Percentiles rank a stretch among this genome's conserved stretches.
Conservation (phyloP, 2,797 vertebrate genomes). For the Mormyrus hasselquistii region DNA sequence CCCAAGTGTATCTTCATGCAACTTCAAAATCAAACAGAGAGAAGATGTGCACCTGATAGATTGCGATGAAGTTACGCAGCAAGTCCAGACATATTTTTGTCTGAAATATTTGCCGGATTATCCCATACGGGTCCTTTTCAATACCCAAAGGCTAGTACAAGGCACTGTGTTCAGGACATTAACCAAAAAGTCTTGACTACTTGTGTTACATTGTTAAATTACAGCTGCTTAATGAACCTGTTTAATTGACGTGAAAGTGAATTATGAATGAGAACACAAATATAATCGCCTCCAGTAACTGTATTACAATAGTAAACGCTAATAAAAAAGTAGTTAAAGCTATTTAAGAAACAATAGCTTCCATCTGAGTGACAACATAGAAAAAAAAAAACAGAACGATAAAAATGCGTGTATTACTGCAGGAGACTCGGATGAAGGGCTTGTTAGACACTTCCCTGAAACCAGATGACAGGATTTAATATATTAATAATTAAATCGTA, state of each 20-base stretch:
- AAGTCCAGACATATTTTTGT: background rate
- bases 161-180: background rate
- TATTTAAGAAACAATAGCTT: background rate
- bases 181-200: slow-evolving; percentile 2
- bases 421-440: background rate
- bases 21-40: slow-evolving; percentile 5
- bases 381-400: background rate
- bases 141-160: background rate
- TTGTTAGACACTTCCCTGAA: background rate
- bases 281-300: background rate
- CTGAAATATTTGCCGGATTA: background rate
- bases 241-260: background rate
- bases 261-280: background rate
- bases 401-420: background rate
- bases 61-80: background rate
- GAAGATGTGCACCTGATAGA: background rate
- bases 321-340: background rate
- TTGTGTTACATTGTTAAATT: background rate
- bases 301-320: background rate
- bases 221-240: background rate
- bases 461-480: background rate
- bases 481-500: background rate
- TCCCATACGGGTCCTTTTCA: background rate
- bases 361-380: background rate
- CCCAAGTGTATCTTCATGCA: background rate